phyloP scores from a whole-genome alignment of 2,888 invertebrate species.

The Smittia sp. region DNA sequence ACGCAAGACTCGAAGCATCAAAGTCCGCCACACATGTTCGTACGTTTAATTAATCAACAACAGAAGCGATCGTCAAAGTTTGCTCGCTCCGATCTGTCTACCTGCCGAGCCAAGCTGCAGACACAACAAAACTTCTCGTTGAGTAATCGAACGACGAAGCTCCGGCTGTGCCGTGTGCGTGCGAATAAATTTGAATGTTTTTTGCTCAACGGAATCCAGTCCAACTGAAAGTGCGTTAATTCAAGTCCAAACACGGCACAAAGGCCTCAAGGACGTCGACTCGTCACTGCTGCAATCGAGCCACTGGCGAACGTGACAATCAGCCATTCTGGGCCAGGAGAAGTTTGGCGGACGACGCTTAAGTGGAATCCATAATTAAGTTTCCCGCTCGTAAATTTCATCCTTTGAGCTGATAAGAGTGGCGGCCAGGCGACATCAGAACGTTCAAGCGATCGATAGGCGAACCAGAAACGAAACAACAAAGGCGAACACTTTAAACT shows the following conservation, averaged over 20 bases:
- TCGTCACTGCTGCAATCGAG: background rate
- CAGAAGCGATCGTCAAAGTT: conserved; percentile 2
- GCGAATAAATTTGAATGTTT: conserved; percentile 23
- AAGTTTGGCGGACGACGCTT: background rate
- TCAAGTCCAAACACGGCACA: conserved; percentile 4
- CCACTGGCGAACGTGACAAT: conserved; percentile 19
- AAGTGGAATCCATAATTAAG: conserved; percentile 4
- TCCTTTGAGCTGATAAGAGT: conserved; percentile 15
- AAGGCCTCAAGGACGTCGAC: background rate
- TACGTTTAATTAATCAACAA: conserved; percentile 2
- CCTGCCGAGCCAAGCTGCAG: background rate
- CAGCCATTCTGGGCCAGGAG: background rate
- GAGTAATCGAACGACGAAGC: background rate
- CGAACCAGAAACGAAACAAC: conserved; percentile 6
- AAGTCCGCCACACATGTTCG: conserved; percentile 23
- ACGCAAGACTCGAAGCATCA: background rate
- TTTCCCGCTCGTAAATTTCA: background rate
- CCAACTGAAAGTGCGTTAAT: background rate
- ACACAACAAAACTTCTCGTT: conserved; percentile 4
- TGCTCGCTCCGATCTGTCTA: background rate
- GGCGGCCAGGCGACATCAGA: background rate
- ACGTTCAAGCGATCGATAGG: conserved; percentile 17
- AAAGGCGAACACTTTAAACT: background rate
- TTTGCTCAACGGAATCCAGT: conserved; percentile 11
- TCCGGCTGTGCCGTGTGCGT: background rate